Base-by-base conservation (phyloP, 2,888 invertebrate genomes). In the Zelleria hepariella region DNA sequence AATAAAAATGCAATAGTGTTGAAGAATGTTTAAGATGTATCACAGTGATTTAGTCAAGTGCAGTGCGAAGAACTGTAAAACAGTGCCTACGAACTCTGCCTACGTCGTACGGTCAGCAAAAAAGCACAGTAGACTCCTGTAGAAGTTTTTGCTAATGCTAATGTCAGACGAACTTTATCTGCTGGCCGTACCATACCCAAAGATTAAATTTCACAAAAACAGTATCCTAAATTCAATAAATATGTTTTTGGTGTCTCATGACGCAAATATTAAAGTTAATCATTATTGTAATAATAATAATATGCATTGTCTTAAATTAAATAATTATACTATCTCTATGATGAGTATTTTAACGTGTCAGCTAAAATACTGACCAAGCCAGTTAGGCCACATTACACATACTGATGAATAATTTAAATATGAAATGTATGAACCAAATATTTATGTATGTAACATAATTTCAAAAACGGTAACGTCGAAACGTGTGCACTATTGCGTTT, bases 31-130 rank as follows among this genome's bases (percentile, higher is more conserved):
- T 58, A 27, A 58, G 51, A 59, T 59, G 15, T 65, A 66, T 66
- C 66, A 66, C 66, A 65, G 66, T 57, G 55, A 62, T 59, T 60
- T 63, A 63, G 62, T 61, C 60, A 57, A 58, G 64, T 59, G 60
- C 60, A 62, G 55, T 56, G 59, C 58, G 32, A n/a, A 59, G 32
- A 62, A 62, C 57, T 53, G 20, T 24, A 32, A 21, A 20, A 21
- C 15, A 48, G 32, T 55, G 27, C 55, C 51, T 51, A 23, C 51
- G 10, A 42, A 15, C 32, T 42, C 15, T 8, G 32, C 32, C 7
- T 32, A 6, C 2, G 32, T 15, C 2, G 32, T 32, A 32, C 32
- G 2, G 32, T 15, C 1, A 32, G 2, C 32, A 7, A 32, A 32
- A 4, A 32, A 15, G 2, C 10, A n/a, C n/a, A n/a, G n/a, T n/a